Evolutionary conservation across 2,888 invertebrate genomes (phyloP), one percentile per base, ranked within the genome.

Genomic region (Pyrrhosoma nymphula): DNA sequence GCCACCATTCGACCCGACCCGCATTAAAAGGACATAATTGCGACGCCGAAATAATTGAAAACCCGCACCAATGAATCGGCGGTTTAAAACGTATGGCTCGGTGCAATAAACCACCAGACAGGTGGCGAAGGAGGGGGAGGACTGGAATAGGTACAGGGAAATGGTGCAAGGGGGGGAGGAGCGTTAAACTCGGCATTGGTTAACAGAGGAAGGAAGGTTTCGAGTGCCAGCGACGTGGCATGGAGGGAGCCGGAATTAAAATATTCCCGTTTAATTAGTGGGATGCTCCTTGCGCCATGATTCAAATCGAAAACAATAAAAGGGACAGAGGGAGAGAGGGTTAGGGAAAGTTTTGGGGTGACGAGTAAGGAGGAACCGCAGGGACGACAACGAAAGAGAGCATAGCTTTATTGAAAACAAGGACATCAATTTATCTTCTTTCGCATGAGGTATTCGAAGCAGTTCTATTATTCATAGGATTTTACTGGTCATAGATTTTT

Each of bases 1-100:
- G 14, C 30, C 30, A 35, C 35, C 35, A 12, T 16, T 82, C 82
- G 26, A 55, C 89, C 56, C 89, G 56, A n/a, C 26, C 47, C 55
- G 89, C 56, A 89, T 89, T 56, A 89, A 89, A 47, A 56, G 55
- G 56, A 56, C 89, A 89, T 89, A 89, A 89, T 89, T 89, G n/a
- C 55, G 89, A 89, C 56, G 89, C 26, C 47, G 56, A 26, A 89
- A 89, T 89, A 89, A 89, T 89, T 89, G 89, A 89, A 89, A 89
- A n/a, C 89, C 89, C 89, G 56, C 89, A 56, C 56, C 89, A 89
- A 47, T 89, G 56, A 89, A 89, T 89, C 56, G 89, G 89, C 89
- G 89, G 89, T 89, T 89, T 82, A 82, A 88, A 88, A 89, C 89
- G 89, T 89, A 89, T 55, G 56, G 4, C 47, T 14, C n/a, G 88